phyloP scores from a whole-genome alignment of 2,888 invertebrate species.

The Pammene fasciana region DNA sequence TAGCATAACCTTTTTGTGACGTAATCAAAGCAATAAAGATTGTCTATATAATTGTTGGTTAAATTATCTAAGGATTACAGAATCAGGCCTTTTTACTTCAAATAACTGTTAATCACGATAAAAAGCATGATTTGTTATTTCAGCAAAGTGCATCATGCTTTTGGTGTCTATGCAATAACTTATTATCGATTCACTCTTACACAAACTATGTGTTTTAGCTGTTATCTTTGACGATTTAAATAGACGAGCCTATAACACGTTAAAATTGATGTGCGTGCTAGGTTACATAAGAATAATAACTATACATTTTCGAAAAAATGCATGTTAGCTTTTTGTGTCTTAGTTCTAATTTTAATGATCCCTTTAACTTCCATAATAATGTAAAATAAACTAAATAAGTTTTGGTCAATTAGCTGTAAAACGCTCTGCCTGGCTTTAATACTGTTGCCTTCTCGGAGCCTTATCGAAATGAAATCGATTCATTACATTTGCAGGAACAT shows the following conservation, averaged over 20 bases:
- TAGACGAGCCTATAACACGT: background rate
- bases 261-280: slow-evolving; percentile 4
- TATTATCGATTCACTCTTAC: slow-evolving; percentile 52
- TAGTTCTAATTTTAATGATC: slow-evolving; percentile 50
- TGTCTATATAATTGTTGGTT: background rate
- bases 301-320: slow-evolving; percentile 61
- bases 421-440: slow-evolving; percentile 70
- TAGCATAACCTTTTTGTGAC: background rate
- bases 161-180: slow-evolving; percentile 76
- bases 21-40: background rate
- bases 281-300: slow-evolving; percentile 18
- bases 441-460: slow-evolving; percentile 54
- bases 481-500: slow-evolving; percentile 83
- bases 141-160: slow-evolving; percentile 80
- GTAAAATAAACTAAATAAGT: slow-evolving; percentile 32
- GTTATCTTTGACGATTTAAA: slow-evolving; percentile 12
- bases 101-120: slow-evolving; percentile 63
- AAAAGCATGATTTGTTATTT: slow-evolving; percentile 75
- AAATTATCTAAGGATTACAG: background rate
- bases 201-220: slow-evolving; percentile 33
- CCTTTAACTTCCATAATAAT: slow-evolving; percentile 23
- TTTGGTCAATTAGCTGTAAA: slow-evolving; percentile 41
- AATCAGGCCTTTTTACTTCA: slow-evolving; percentile 46
- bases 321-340: slow-evolving; percentile 82
- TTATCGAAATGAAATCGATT: slow-evolving; percentile 57